phyloP scores from a whole-genome alignment of 1,140 invertebrate species.

The Lucilia sericata region DNA sequence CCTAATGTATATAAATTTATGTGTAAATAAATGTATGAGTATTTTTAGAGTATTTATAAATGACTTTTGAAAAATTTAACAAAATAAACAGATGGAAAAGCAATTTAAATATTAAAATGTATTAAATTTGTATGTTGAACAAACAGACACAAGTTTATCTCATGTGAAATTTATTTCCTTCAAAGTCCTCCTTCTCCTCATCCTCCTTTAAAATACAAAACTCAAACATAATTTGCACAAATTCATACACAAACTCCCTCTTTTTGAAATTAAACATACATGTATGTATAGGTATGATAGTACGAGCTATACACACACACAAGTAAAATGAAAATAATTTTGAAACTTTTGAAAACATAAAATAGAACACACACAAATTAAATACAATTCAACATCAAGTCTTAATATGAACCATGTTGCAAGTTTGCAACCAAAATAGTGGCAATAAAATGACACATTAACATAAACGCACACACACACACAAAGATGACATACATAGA shows the following conservation, averaged over 20 bases:
- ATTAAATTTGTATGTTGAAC: neutral
- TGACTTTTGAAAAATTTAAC: neutral
- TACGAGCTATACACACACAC: neutral
- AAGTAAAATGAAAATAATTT: neutral
- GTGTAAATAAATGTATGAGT: too few relatives aligned
- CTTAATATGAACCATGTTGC: slow-evolving; percentile 18
- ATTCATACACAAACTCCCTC: neutral
- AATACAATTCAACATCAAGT: slow-evolving; percentile 17
- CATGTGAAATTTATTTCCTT: slow-evolving; percentile 3
- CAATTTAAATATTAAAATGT: slow-evolving; percentile 18
- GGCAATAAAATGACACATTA: slow-evolving; percentile 12
- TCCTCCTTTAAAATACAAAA: too few relatives aligned
- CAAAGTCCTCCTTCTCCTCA: too few relatives aligned
- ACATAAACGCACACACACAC: neutral
- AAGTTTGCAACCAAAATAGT: slow-evolving; percentile 10
- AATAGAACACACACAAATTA: neutral
- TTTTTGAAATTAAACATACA: neutral
- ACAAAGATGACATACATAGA: neutral
- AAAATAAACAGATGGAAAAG: slow-evolving; percentile 1
- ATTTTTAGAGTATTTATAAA: too few relatives aligned
- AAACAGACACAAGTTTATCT: neutral
- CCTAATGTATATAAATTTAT: too few relatives aligned
- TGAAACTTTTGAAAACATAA: neutral
- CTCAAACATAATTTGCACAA: too few relatives aligned
- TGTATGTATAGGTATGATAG: neutral